phyloP scores from a whole-genome alignment of 1,140 invertebrate genomes.

The Oedothorax gibbosus region DNA sequence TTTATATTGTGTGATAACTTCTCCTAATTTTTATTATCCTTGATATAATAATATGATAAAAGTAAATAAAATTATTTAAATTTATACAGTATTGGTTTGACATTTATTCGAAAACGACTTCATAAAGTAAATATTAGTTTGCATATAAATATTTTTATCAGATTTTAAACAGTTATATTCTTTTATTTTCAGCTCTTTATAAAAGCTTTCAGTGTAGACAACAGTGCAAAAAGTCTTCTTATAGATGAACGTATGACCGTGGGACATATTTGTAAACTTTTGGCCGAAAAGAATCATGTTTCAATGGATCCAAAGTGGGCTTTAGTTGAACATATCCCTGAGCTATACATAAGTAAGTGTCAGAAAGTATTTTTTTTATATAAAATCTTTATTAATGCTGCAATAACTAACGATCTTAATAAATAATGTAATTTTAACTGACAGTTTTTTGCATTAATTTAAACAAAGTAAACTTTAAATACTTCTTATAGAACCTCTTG shows the following conservation, averaged over 20 bases:
- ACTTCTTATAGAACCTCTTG: background rate
- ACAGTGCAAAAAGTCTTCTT: slow-evolving; percentile 92
- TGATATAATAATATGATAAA: too few relatives aligned
- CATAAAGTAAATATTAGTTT: background rate
- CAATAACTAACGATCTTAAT: too few relatives aligned
- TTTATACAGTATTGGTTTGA: too few relatives aligned
- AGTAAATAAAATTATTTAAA: too few relatives aligned
- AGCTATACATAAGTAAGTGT: slow-evolving; percentile 93
- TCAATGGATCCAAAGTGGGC: slow-evolving; percentile 93
- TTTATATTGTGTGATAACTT: too few relatives aligned
- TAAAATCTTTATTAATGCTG: background rate
- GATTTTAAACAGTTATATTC: background rate
- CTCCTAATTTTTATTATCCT: too few relatives aligned
- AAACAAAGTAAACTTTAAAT: background rate
- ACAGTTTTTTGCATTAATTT: background rate
- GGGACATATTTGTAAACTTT: slow-evolving; percentile 88
- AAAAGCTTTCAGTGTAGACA: slow-evolving; percentile 93
- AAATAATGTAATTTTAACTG: background rate
- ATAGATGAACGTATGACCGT: slow-evolving; percentile 98
- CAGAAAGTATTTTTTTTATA: slow-evolving; percentile 19
- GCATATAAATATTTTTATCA: background rate
- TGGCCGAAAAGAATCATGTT: slow-evolving; percentile 97
- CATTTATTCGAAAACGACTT: too few relatives aligned
- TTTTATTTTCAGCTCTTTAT: slow-evolving; percentile 80
- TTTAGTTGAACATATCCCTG: slow-evolving; percentile 93